Conservation (phyloP, 2,113 vertebrate genomes). For the Falcunculus frontatus region DNA sequence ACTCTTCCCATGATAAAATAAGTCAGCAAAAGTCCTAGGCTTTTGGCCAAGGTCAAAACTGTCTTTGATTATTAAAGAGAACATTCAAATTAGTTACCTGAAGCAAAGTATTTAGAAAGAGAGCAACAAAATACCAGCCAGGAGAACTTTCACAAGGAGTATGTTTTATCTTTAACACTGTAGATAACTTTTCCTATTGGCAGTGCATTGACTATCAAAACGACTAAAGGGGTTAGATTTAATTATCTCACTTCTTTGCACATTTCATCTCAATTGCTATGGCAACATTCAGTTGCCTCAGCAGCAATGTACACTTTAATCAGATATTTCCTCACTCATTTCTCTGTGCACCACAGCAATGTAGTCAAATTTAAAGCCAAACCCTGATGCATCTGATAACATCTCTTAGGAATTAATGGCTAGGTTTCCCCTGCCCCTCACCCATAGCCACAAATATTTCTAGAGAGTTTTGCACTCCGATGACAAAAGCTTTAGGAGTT, state of each 20-base stretch:
- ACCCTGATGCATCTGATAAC: constrained; percentile 67
- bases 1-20: constrained; percentile 46
- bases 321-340: constrained; percentile 77
- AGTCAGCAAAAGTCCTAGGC: constrained; percentile 64
- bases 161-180: constrained; percentile 81
- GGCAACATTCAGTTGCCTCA: constrained; percentile 85
- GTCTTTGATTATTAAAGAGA: constrained; percentile 72
- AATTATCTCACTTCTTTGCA: constrained; percentile 88
- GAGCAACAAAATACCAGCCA: constrained; percentile 70
- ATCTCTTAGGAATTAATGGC: constrained; percentile 52
- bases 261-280: constrained; percentile 90
- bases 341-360: constrained; percentile 68
- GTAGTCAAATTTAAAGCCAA: constrained; percentile 74
- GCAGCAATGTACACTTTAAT: constrained; percentile 80
- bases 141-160: constrained; percentile 69
- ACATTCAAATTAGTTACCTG: constrained; percentile 75
- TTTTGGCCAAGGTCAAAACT: constrained; percentile 73
- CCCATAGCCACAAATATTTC: constrained; percentile 51
- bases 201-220: constrained; percentile 79
- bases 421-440: constrained; percentile 46
- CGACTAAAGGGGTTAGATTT: constrained; percentile 86
- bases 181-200: constrained; percentile 79
- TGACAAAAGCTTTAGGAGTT: constrained; percentile 6
- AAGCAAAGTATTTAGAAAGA: constrained; percentile 68
- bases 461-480: constrained; percentile 23